Base-by-base conservation (phyloP, 2,113 vertebrate species). In the Silurus glanis region DNA sequence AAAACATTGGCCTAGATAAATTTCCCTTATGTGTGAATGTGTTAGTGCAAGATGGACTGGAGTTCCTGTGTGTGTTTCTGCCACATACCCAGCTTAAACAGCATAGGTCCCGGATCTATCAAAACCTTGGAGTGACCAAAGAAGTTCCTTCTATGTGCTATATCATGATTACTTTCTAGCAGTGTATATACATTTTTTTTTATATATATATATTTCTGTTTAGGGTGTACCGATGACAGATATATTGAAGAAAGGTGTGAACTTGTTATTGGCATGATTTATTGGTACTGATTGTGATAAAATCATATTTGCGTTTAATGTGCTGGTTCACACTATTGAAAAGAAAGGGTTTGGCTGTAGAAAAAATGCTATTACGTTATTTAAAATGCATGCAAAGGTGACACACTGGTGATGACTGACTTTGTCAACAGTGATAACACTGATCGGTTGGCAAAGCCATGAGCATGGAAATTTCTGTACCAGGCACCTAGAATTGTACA, bases 391-490 rank as follows among this genome's bases (percentile, higher is more conserved):
- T 21, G 5, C 49, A 83, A 69, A 56, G 19, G n/a, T 69, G n/a
- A 56, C 53, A 58, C 14, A 45, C 64, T 56, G 51, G 66, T 58
- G 53, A 72, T 23, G 53, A 72, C 10, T 58, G 4, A 59, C 19
- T 79, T 51, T 66, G 47, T 78, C 71, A 64, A 64, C n/a, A 51
- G 59, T 62, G n/a, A 66, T 37, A 79, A 78, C 47, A 56, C 9
- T 75, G 58, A 25, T 13, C 17, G 2, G 13, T 37, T 21, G 59
- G 58, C n/a, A 64, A 84, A 4, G 28, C 17, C 23, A 47, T 28
- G 56, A 51, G 45, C 3, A 7, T 79, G 53, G 75, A 76, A 47
- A 61, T 62, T 61, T 61, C 28, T 51, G 53, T 47, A 74, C 58
- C 19, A 75, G 28, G n/a, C 10, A 61, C 47, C 14, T 37, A 75